phyloP scores from a whole-genome alignment of 2,113 vertebrate species.

The Corapipo altera region DNA sequence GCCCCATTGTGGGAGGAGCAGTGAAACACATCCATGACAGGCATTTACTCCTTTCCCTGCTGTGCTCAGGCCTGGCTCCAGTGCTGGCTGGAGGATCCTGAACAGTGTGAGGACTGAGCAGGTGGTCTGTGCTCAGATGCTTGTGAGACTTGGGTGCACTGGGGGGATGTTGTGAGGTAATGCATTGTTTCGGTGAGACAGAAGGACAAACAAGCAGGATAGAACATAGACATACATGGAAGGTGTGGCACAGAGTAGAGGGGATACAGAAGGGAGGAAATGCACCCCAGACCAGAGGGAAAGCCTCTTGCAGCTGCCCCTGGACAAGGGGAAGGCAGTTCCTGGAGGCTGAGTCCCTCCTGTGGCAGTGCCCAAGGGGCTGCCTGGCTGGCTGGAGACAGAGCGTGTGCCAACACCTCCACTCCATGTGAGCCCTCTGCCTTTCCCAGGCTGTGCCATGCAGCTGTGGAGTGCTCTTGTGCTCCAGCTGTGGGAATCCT shows the following conservation, averaged over 20 bases:
- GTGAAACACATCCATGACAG: background rate
- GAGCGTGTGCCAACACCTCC: accelerated
- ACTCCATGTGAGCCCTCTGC: accelerated
- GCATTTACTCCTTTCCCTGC: background rate
- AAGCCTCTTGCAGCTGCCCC: background rate
- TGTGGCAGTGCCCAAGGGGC: background rate
- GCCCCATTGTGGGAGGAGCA: background rate
- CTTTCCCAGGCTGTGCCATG: background rate
- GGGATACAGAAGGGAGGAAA: background rate
- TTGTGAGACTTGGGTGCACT: background rate
- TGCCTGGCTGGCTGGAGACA: background rate
- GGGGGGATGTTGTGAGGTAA: background rate
- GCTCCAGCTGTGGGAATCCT: background rate
- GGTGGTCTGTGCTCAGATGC: background rate
- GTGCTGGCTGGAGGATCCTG: background rate
- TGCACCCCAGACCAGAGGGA: background rate
- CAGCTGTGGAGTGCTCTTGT: background rate
- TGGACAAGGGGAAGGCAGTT: background rate
- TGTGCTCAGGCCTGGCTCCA: background rate
- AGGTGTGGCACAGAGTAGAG: background rate
- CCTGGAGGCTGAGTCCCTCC: background rate
- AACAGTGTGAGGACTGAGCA: background rate
- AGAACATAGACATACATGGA: accelerated
- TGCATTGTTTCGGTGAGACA: background rate
- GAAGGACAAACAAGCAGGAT: background rate